These are phyloP conservation scores for Cynoglossus semilaevis DNA, from an alignment of 2,113 vertebrate species.

Conservation along the genomic window DNA sequence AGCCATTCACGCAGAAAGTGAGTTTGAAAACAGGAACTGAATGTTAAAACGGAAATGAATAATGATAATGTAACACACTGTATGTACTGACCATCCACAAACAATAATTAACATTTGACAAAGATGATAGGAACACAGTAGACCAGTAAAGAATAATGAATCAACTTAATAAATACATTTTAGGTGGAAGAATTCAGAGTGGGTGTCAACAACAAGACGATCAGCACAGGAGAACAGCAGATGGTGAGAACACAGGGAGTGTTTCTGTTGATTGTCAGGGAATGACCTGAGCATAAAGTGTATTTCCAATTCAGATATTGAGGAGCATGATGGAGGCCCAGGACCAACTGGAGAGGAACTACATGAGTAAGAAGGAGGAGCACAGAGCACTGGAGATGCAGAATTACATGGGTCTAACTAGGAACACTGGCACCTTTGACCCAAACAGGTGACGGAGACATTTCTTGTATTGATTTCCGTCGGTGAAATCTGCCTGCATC, in stretches of 20 bases:
- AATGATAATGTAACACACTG: too few species aligned
- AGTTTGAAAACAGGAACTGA: slow-evolving; percentile 4
- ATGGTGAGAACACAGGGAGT: slow-evolving; percentile 71
- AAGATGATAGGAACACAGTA: too few species aligned
- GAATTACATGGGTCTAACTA: slow-evolving; percentile 70
- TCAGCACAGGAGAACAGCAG: slow-evolving; percentile 71
- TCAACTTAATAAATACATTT: slow-evolving; percentile 24
- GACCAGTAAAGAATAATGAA: background rate
- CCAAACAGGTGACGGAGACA: slow-evolving; percentile 79
- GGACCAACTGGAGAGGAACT: slow-evolving; percentile 82
- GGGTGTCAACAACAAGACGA: slow-evolving; percentile 60
- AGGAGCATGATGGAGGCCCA: slow-evolving; percentile 81
- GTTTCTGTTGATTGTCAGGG: too few species aligned
- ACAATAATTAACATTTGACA: too few species aligned
- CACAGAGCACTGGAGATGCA: slow-evolving; percentile 81
- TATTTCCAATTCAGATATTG: slow-evolving; percentile 75
- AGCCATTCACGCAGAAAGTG: slow-evolving; percentile 82
- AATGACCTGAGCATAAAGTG: background rate
- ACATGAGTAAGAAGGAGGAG: slow-evolving; percentile 81
- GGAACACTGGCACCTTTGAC: slow-evolving; percentile 79
- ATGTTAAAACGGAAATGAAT: too few species aligned
- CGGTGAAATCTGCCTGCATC: background rate
- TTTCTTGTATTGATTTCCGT: background rate
- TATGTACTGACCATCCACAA: too few species aligned
- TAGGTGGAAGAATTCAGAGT: slow-evolving; percentile 86